A percentile compares a stretch with the other conserved stretches of the same genome.
phyloP scores from a whole-genome alignment of 2,888 invertebrate genomes.

The Gymnocheta viridis region DNA sequence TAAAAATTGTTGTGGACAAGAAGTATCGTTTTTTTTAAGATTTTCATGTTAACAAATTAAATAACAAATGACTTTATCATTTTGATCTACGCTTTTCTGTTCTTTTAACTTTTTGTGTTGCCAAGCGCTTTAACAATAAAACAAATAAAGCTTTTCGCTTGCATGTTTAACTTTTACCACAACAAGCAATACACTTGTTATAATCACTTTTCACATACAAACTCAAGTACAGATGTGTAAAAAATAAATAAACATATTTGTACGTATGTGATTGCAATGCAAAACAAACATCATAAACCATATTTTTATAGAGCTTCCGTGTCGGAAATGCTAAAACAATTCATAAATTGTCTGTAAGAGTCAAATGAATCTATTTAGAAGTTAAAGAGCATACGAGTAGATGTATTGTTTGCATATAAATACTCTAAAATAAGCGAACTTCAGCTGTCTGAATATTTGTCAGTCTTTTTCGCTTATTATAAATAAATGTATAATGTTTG shows the following conservation, averaged over 20 bases:
- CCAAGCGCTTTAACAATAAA: no score
- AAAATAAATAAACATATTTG: not conserved
- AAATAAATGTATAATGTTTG: not conserved
- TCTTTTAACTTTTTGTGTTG: no score
- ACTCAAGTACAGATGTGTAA: no score
- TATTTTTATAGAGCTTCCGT: slow-evolving; percentile 62
- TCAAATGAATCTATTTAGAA: slow-evolving; percentile 55
- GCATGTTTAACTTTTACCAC: not conserved
- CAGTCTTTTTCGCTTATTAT: not conserved
- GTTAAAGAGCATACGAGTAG: slow-evolving; percentile 10
- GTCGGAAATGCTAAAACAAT: slow-evolving; percentile 72
- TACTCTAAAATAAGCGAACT: no score
- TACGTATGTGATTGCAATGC: not conserved
- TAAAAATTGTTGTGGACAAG: no score
- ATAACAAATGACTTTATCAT: not conserved
- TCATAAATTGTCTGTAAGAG: slow-evolving; percentile 76
- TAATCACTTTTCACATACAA: not conserved
- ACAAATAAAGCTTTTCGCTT: not conserved
- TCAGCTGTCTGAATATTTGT: slow-evolving; percentile 40
- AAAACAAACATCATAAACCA: slow-evolving; percentile 44
- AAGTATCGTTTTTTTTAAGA: no score
- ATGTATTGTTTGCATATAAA: slow-evolving; percentile 28
- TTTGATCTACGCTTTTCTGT: not conserved
- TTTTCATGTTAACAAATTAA: no score
- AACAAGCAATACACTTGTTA: not conserved